Evolutionary conservation across 2,113 vertebrate species (phyloP).

Genomic region (Lepisosteus osseus): DNA sequence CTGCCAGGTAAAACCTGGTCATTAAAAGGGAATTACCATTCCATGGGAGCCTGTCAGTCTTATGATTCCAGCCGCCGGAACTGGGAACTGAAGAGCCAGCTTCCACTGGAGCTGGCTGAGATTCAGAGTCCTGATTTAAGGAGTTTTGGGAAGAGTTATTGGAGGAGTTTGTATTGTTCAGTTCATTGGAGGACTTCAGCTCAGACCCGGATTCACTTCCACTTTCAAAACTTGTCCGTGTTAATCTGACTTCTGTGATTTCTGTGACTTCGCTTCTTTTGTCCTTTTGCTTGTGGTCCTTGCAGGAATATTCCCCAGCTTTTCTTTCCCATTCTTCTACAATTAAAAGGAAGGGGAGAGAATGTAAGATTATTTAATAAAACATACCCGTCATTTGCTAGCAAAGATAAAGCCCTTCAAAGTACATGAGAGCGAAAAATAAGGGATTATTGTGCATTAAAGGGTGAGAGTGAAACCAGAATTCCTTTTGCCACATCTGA

Average conservation of each 20-base stretch:
- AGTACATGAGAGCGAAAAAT: neutral
- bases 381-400: no score
- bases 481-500: no score
- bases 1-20: constrained; percentile 3
- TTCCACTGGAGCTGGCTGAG: constrained; percentile 20
- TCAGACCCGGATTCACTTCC: constrained; percentile 15
- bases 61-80: constrained; percentile 4
- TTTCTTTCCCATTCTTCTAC: constrained; percentile 39
- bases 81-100: constrained; percentile 19
- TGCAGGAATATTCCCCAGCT: constrained; percentile 29
- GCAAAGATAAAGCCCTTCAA: no score
- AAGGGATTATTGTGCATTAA: neutral
- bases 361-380: neutral
- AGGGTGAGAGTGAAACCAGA: no score
- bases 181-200: constrained; percentile 31
- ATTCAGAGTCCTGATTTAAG: constrained; percentile 26
- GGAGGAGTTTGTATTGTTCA: constrained; percentile 33
- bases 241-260: constrained; percentile 18
- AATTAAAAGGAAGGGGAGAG: neutral
- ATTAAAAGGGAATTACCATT: constrained; percentile 38
- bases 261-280: constrained; percentile 1
- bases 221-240: constrained; percentile 15
- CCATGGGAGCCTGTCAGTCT: constrained; percentile 34
- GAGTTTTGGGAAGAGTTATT: constrained; percentile 39
- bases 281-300: constrained; percentile 22